Evolutionary conservation across 2,797 vertebrate species (phyloP), one percentile per base, ranked within the genome.

Genomic region (Alfaro cultratus): DNA sequence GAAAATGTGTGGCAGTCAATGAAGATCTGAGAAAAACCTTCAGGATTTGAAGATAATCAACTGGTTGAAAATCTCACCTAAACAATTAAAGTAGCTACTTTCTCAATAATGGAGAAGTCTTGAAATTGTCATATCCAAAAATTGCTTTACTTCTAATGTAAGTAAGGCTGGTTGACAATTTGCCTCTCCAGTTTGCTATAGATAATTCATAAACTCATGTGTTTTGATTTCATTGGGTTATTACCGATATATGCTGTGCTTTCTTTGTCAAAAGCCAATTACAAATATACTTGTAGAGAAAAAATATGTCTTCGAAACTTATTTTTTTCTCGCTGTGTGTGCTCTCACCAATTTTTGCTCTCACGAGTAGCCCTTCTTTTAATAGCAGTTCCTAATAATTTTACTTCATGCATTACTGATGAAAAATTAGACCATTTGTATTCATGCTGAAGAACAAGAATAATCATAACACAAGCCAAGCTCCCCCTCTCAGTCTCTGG

Each of bases 401-500:
- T 77, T 31, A 64, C 49, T 10, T 70, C 77, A 80, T 80, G 81
- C 74, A 86, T 84, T 76, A 80, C 74, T 47, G 74, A 81, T 80
- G 77, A 86, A 84, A 76, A 89, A 81, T 86, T 55, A 80, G 86
- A 82, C 81, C 81, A 80, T 89, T 89, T 85, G 80, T 84, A 81
- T 89, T 89, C 72, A 91, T 87, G 86, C 86, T 84, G 80, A 91
- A 89, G 83, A 82, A 78, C 87, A 84, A 79, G 81, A 79, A 80
- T 70, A 87, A 86, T 85, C 76, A 73, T 68, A 89, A 77, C 75
- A 82, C 64, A 43, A 70, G 75, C 75, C 79, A 72, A 79, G 79
- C 86, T 86, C 79, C 51, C 73, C 79, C 80, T 77, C 60, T 77
- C 72, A 47, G 76, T 76, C 67, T 79, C 72, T 62, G 77, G 76